Base-by-base conservation (phyloP, 1,140 invertebrate species). In the Brachionus sp. region DNA sequence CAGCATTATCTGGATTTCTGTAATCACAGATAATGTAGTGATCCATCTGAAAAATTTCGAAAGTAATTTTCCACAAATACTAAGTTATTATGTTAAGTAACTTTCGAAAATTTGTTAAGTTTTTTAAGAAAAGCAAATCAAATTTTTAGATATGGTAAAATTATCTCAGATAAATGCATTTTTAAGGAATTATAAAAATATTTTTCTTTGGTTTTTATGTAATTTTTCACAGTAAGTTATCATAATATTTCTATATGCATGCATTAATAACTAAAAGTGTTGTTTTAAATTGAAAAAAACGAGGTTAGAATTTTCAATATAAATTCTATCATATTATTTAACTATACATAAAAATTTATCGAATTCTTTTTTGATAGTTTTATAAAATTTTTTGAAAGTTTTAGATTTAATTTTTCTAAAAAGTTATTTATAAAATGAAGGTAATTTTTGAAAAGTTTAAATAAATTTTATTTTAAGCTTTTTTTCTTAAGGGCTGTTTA, bases 251-350 rank as follows among this genome's bases (percentile, higher is more conserved):
- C 16, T 25, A 57, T 19, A 57, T 57, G 7, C 50, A 57, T 57
- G 50, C 19, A 57, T 57, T 23, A 19, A 57, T 57, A n/a, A 57
- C n/a, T 57, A 57, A 19, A 57, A 57, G 50, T 57, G 50, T 57
- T 57, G 50, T 25, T 57, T 50, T 57, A 57, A 57, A 57, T 57
- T 57, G 50, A 57, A 57, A 57, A 53, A 57, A 57, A 57, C 50
- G 50, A 57, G 50, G 50, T 57, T 57, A 19, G 50, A 57, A 57
- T 57, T 57, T 57, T 57, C n/a, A 23, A 57, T 57, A 57, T 57
- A 57, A 57, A 57, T 57, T 57, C 50, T 57, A 57, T 57, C 50
- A 19, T 57, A 9, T 57, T 57, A 9, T n/a, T 57, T 50, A 5
- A n/a, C 6, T 50, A 50, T 7, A 57, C 7, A 19, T 19, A 57